Conservation (phyloP, 2,113 vertebrate species). For the Numida meleagris region DNA sequence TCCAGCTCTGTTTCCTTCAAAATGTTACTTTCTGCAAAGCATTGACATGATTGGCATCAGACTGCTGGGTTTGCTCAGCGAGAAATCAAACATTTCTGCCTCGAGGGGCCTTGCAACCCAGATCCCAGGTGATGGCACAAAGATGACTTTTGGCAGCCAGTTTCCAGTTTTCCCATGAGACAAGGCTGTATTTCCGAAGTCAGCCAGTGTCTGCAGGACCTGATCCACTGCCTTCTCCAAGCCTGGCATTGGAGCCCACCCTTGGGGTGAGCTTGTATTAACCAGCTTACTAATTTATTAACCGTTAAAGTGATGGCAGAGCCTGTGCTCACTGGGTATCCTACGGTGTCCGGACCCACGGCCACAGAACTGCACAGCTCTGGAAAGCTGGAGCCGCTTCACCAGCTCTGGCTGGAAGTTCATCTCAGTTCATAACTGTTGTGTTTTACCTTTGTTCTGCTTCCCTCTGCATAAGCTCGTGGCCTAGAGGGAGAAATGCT, state of each 20-base stretch:
- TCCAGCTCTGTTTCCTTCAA: background rate
- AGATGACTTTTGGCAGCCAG: background rate
- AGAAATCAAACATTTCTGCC: background rate
- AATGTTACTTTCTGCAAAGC: background rate
- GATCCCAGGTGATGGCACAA: rapidly evolving
- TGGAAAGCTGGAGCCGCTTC: background rate
- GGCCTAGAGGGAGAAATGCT: slow-evolving; percentile 40
- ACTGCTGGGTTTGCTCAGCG: rapidly evolving
- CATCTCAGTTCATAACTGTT: slow-evolving; percentile 49
- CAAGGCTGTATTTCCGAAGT: background rate
- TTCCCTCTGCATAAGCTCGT: background rate
- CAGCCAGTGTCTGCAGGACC: rapidly evolving
- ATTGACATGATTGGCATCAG: background rate
- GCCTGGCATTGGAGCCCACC: background rate
- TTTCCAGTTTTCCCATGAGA: background rate
- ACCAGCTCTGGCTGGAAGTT: slow-evolving; percentile 10
- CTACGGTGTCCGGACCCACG: rapidly evolving
- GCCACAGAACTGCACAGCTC: background rate
- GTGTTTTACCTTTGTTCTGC: slow-evolving; percentile 56
- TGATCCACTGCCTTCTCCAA: background rate
- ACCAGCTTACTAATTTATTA: background rate
- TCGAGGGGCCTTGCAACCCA: background rate
- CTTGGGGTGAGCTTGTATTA: background rate
- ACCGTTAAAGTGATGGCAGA: rapidly evolving
- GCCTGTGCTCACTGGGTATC: background rate